A percentile compares a stretch with the other conserved stretches of the same genome.
These are phyloP conservation scores for Gorilla gorilla DNA, from an alignment of 2,113 vertebrate species.

Conservation along the genomic window DNA sequence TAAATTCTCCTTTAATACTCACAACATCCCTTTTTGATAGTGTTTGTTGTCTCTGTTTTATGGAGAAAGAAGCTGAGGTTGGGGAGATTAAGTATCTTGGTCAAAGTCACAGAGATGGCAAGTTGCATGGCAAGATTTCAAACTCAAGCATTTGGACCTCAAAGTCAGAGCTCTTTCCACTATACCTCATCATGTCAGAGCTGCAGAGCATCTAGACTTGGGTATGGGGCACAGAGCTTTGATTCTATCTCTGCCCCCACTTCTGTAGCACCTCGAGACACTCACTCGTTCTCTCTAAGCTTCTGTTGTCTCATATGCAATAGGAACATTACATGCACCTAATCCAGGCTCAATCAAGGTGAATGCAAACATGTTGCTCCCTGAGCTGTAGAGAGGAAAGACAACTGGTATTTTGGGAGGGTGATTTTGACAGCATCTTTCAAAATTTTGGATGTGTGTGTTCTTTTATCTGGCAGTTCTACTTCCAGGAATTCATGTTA, in stretches of 20 bases:
- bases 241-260: not conserved
- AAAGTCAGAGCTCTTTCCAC: not conserved
- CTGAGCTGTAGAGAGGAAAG: not conserved
- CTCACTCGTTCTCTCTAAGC: not conserved
- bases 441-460: not conserved
- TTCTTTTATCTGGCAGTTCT: not conserved
- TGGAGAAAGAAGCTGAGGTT: not conserved
- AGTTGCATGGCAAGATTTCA: not conserved
- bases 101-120: not conserved
- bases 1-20: not conserved
- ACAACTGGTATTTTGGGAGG: not conserved
- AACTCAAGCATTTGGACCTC: not conserved
- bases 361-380: fast-evolving
- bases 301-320: not conserved
- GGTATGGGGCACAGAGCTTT: not conserved
- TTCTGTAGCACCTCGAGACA: not conserved
- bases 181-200: not conserved
- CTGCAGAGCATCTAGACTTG: not conserved
- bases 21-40: not conserved
- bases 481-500: not conserved
- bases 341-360: not conserved
- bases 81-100: not conserved
- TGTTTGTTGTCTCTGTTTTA: not conserved
- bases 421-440: not conserved
- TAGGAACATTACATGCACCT: not conserved